Evolutionary conservation across 2,113 vertebrate genomes (phyloP), one percentile per base, ranked within the genome.

Genomic region (Corynorhinus townsendii): DNA sequence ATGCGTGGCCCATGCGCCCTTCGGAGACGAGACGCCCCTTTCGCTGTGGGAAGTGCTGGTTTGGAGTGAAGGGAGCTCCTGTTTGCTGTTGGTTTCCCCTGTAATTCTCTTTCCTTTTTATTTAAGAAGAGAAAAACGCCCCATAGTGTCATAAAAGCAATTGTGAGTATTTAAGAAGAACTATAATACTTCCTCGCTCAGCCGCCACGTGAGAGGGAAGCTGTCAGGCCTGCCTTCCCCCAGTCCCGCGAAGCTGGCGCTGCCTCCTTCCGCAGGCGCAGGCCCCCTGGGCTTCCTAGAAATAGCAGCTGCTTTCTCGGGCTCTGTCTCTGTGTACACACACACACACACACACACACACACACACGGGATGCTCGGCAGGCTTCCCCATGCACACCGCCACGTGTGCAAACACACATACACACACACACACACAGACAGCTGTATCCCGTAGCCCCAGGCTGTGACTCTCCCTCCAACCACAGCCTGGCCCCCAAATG

Each of bases 331-430:
- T 35, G 26, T 71, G 22, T 19, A 33, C 52, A n/a, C 45, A 24
- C 54, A 14, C 33, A 69, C 43, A 6, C 7, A 11, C n/a, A 10
- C 56, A 59, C 56, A 26, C 56, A 17, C 43, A 10, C 26, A 68
- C 54, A 8, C 5, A 11, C 28, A 35, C 19, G n/a, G n/a, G n/a
- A 22, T 0, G 19, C 68, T 26, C 22, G 2, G 24, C 33, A 64
- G 3, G 4, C 54, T 16, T 30, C 30, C 26, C 72, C 1, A 2
- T 4, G 14, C 24, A 35, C 28, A 3, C 3, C 11, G 33, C 26
- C 45, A 14, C 1, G 0, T 1, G 0, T 33, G 59, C 56, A 38
- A n/a, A 24, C 52, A 14, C 40, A 69, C 43, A 24, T 0, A 0
- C 38, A 4, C 15, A 12, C 9, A 7, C 45, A n/a, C 35, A 15